A percentile compares a stretch with the other conserved stretches of the same genome.
phyloP scores from a whole-genome alignment of 2,888 invertebrate species.

The Griposia aprilina region DNA sequence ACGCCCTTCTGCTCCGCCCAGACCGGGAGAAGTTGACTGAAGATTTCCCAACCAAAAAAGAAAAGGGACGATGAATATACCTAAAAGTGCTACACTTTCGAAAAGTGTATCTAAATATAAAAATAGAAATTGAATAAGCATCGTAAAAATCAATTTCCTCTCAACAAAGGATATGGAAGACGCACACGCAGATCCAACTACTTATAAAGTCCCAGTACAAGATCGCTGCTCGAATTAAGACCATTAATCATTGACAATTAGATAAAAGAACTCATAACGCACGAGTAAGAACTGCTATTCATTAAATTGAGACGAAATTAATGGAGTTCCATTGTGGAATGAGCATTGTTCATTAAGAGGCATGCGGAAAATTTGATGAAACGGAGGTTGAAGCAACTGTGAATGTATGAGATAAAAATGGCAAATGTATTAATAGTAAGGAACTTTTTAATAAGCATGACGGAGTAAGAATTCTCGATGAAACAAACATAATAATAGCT shows the following conservation, averaged over 20 bases:
- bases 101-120: not conserved
- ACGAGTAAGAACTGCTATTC: conserved; percentile 56
- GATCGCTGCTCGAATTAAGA: conserved; percentile 36
- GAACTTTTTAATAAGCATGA: conserved; percentile 1
- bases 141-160: conserved; percentile 17
- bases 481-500: not conserved
- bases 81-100: not conserved
- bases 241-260: conserved; percentile 59
- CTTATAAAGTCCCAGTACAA: conserved; percentile 41
- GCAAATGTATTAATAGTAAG: not conserved
- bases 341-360: conserved; percentile 46
- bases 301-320: conserved; percentile 56
- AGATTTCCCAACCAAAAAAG: too few relatives aligned
- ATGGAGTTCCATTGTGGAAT: conserved; percentile 52
- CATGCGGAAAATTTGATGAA: conserved; percentile 34
- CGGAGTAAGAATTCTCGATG: not conserved
- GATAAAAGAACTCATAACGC: conserved; percentile 64
- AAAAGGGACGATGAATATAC: not conserved
- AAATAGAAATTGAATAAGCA: not conserved
- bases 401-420: conserved; percentile 5
- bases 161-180: conserved; percentile 27
- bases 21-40: too few relatives aligned
- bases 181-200: conserved; percentile 5
- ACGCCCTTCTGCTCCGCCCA: too few relatives aligned
- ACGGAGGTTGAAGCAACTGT: conserved; percentile 17